phyloP scores from a whole-genome alignment of 2,113 vertebrate genomes.

The Notothenia coriiceps region DNA sequence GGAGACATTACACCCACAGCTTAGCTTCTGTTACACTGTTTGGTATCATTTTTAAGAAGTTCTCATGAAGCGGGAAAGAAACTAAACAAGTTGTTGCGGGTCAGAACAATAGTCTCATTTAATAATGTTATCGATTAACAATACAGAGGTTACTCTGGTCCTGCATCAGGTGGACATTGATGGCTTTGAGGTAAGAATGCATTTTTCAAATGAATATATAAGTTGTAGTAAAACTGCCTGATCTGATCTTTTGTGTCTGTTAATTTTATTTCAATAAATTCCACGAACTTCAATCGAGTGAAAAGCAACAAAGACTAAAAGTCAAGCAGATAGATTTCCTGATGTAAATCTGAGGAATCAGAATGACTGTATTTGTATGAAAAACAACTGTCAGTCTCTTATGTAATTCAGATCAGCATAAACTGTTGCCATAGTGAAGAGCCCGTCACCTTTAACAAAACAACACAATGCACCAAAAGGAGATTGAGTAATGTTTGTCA shows the following conservation, averaged over 20 bases:
- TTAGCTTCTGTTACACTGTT: conserved; percentile 50
- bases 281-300: background rate
- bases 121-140: background rate
- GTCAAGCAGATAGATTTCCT: background rate
- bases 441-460: conserved; percentile 3
- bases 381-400: conserved; percentile 11
- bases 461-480: background rate
- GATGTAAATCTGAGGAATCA: conserved; percentile 6
- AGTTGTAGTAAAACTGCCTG: background rate
- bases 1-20: conserved; percentile 42
- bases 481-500: background rate
- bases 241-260: background rate
- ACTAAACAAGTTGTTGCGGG: background rate
- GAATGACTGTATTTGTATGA: background rate
- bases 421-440: conserved; percentile 21
- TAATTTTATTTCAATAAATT: background rate
- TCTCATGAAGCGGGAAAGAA: background rate
- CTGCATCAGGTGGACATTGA: background rate
- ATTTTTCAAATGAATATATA: background rate
- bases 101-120: background rate
- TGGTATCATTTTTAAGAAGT: conserved; percentile 18
- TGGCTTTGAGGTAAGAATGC: background rate
- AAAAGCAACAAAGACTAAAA: background rate
- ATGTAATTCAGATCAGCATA: conserved; percentile 17
- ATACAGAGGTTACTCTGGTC: background rate